Evolutionary conservation across 2,797 vertebrate genomes (phyloP), one percentile per base, ranked within the genome.

Genomic region (Brachyalestes nurse): DNA sequence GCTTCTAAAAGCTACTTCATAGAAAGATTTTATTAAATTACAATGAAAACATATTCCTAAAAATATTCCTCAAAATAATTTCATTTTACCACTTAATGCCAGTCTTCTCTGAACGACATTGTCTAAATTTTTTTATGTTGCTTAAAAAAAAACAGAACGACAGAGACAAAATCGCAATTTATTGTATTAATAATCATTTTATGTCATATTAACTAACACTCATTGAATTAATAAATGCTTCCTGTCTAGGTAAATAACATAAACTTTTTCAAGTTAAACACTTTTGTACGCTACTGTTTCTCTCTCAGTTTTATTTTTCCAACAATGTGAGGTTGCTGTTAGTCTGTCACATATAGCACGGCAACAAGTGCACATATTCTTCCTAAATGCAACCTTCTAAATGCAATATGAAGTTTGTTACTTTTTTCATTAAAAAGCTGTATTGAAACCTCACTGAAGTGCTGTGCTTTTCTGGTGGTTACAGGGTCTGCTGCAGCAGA

Each of bases 401-500:
- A 23, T 19, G 17, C 28, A 13, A 66, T 16, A 14, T 66, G 17
- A 55, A 19, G 12, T 28, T 4, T 38, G 7, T 19, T 45, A 34
- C 14, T 9, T 55, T 28, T 34, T 72, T n/a, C 23, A 57, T 10
- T 5, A 17, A 28, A 53, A 38, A 53, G 25, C 23, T 28, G 9
- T 8, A 13, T 21, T 40, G 19, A 72, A 75, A 10, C 49, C 25
- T 75, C 51, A 58, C 5, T 38, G 14, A 42, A 75, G 23, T 38
- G 6, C 3, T 6, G 10, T 60, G 49, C 57, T 3, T 23, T 51
- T 75, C 23, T 61, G 23, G 38, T 79, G n/a, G 23, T 71, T 76
- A 13, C 85, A 95, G 94, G 96, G 95, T 40, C 88, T 96, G 66
- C 80, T 97, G 84, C 96, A 96, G 83, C 94, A 95, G 88, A 93